Evolutionary conservation across 2,113 vertebrate genomes (phyloP), one percentile per base, ranked within the genome.

Genomic region (Chascanopsetta lugubris): DNA sequence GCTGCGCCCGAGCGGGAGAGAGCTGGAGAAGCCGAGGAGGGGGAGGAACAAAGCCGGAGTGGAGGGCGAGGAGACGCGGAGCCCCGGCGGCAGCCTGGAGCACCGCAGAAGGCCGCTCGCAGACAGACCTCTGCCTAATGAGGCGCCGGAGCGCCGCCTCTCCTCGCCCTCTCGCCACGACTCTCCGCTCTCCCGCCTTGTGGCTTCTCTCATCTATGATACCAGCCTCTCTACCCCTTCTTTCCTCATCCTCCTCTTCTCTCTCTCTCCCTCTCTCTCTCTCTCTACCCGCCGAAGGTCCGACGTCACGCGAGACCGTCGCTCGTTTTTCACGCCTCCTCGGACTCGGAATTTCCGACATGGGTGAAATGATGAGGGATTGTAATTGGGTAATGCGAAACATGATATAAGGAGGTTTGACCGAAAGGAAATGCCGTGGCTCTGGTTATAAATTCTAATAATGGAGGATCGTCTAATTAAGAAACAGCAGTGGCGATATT

Each of bases 301-400:
- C 66, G 57, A 13, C 45, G 69, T 58, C 53, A 54, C 62, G 61
- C 51, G 56, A 40, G 36, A 29, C 1, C 26, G 57, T 34, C 2
- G 22, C 65, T 74, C 61, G 79, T 88, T 80, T 80, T 79, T 86
- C 69, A 75, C 61, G 56, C 61, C 72, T 50, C 45, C 43, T 63
- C 29, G 0, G 26, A 72, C 72, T 80, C 13, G 7, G 76, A 77
- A 66, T 78, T 76, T 51, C 42, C 47, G 58, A 81, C 56, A 47
- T 8, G 43, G 61, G 59, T 56, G 72, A 80, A 84, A 86, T 87
- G 75, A 83, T 68, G 74, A 85, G 81, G 78, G 80, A 84, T 80
- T 82, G 69, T 78, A 83, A 88, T 65, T 54, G 62, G 58, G 43
- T 34, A 49, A 79, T 55, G 75, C 72, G 53, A 84, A 72, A 70